Evolutionary conservation across 2,888 invertebrate genomes (phyloP), one percentile per base, ranked within the genome.

Genomic region (Belgica antarctica): DNA sequence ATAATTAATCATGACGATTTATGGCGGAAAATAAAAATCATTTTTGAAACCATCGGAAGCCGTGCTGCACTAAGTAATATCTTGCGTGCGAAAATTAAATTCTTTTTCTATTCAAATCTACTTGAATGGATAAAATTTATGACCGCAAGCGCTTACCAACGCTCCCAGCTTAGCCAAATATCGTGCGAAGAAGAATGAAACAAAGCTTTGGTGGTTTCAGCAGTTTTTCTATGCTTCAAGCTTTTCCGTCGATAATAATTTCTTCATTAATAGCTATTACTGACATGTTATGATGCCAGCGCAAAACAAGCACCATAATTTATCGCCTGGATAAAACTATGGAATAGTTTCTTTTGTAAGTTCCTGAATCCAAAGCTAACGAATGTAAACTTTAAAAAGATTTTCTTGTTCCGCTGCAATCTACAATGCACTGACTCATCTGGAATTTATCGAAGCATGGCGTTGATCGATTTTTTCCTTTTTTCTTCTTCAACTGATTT

Each of bases 61-160:
- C n/a, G n/a, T n/a, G n/a, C n/a, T n/a, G n/a, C n/a, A n/a, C n/a
- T n/a, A n/a, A n/a, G n/a, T n/a, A n/a, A n/a, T n/a, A 41, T 41
- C n/a, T 24, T 57, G 19, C 57, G 57, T 57, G 57, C 3, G 17
- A 10, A 57, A 57, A 19, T 57, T 57, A 22, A 57, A 57, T 57
- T 57, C 57, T 15, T 19, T n/a, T 24, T 57, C 22, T 19, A 19
- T 15, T 57, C n/a, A 22, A 15, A 57, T 57, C 19, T 57, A 57
- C 17, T 57, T 57, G 22, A 24, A 57, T 22, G 57, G 22, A 57
- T 24, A 19, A 57, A 19, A 57, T 57, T 57, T 57, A 57, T 24
- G 4, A 19, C 25, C 15, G 22, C 7, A 31, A 31, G 41, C 41
- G 15, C n/a, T 15, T n/a, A 10, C 15, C 2, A 41, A 15, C 41